These are phyloP conservation scores for Dolichopus griseipennis DNA, from an alignment of 2,888 invertebrate genomes.

Conservation along the genomic window DNA sequence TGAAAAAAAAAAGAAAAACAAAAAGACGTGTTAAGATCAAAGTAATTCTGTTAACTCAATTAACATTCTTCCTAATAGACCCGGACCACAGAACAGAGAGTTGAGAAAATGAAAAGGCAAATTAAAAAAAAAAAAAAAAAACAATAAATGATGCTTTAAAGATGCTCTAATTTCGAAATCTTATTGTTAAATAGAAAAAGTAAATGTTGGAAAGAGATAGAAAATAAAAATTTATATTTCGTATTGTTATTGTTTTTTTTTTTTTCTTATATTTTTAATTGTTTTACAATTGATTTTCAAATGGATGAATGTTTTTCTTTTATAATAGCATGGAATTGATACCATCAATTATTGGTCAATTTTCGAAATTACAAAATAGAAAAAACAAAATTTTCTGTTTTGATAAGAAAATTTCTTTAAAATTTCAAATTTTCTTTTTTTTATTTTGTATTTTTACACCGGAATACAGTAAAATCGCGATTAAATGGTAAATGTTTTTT, in stretches of 20 bases:
- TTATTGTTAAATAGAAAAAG: no score
- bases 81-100: background rate
- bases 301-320: background rate
- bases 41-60: constrained; percentile 4
- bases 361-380: background rate
- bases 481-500: no score
- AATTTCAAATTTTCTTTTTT: no score
- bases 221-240: no score
- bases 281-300: background rate
- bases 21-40: background rate
- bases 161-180: background rate
- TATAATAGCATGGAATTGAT: background rate
- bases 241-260: no score
- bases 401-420: no score
- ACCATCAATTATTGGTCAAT: background rate
- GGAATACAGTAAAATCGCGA: no score
- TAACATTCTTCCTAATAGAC: background rate
- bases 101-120: background rate
- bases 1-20: background rate
- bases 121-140: background rate
- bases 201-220: no score
- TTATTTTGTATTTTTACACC: no score
- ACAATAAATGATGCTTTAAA: background rate
- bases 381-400: no score
- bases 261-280: no score